These are phyloP conservation scores for Phyllotis vaccarum DNA, from an alignment of 2,797 vertebrate genomes.

Conservation along the genomic window DNA sequence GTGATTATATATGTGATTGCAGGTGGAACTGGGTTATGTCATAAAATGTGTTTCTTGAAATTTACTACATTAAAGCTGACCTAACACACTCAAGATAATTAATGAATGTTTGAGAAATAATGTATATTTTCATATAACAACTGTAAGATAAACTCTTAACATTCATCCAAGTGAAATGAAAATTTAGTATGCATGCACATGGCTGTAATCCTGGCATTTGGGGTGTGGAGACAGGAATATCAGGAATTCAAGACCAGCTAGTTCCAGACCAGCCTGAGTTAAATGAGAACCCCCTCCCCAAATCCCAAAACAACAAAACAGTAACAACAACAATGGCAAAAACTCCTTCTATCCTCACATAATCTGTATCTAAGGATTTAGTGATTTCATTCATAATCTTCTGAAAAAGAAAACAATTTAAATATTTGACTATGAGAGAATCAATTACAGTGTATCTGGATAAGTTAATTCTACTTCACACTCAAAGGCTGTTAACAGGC, in stretches of 20 bases:
- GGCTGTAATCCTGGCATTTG: background rate
- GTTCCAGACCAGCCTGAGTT: background rate
- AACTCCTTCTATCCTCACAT: background rate
- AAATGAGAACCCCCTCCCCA: background rate
- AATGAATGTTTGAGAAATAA: background rate
- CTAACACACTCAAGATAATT: background rate
- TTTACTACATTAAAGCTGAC: background rate
- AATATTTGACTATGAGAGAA: background rate
- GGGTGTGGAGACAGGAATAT: background rate
- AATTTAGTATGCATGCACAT: background rate
- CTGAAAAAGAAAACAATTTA: background rate
- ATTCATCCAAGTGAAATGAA: conserved; percentile 40
- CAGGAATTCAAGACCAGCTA: background rate
- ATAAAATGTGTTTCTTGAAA: background rate
- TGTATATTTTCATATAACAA: background rate
- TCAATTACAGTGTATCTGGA: background rate
- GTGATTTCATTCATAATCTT: background rate
- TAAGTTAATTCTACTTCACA: background rate
- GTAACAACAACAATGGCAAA: background rate
- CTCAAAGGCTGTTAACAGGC: background rate
- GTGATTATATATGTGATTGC: background rate
- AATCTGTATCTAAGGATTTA: background rate
- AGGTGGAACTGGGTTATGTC: background rate
- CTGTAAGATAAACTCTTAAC: background rate
- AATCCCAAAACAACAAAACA: background rate